These are phyloP conservation scores for Coilia nasus DNA, from an alignment of 2,797 vertebrate species.

Conservation along the genomic window DNA sequence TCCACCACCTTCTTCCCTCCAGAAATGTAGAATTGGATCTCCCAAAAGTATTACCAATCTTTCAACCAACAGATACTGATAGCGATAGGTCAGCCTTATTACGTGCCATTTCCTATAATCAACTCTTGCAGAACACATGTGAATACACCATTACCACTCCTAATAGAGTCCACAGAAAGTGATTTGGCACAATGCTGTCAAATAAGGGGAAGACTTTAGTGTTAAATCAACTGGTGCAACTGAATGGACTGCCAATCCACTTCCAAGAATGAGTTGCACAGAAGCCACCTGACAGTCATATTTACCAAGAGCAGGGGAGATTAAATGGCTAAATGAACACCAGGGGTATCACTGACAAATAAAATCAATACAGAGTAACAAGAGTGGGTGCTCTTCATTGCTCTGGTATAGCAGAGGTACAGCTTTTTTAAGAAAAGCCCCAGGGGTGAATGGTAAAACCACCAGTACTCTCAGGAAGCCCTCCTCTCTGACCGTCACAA, in stretches of 20 bases:
- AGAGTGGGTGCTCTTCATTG: not conserved
- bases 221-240: not conserved
- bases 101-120: not conserved
- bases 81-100: not conserved
- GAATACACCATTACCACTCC: not conserved
- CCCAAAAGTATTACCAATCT: not conserved
- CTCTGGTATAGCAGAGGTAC: not conserved
- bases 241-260: not conserved
- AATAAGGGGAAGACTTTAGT: not conserved
- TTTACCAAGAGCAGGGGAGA: not conserved
- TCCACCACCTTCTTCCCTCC: slow-evolving; percentile 1
- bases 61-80: not conserved
- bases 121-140: not conserved
- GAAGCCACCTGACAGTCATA: not conserved
- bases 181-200: not conserved
- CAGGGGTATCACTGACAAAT: not conserved
- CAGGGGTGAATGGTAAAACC: not conserved
- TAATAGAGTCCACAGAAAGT: not conserved
- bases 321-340: not conserved
- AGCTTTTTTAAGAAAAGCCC: slow-evolving; percentile 24
- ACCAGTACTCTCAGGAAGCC: not conserved
- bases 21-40: not conserved
- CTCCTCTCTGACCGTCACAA: slow-evolving; percentile 43
- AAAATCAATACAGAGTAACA: slow-evolving; percentile 9
- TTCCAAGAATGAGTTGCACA: not conserved